Evolutionary conservation across 2,888 invertebrate species (phyloP).

Genomic region (Chelonus formosanus): DNA sequence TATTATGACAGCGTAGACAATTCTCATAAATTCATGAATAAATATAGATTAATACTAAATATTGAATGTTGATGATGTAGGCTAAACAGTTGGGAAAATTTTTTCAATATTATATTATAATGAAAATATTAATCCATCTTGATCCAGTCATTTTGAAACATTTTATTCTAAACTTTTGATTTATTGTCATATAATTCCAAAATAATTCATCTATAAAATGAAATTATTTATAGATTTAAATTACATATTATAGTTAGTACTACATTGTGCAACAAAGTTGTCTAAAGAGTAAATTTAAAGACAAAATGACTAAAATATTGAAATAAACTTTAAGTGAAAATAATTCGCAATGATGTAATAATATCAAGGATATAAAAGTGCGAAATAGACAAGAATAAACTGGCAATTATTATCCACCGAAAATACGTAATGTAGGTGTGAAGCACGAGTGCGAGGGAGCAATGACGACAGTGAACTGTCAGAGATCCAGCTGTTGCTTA

Average conservation of each 20-base stretch:
- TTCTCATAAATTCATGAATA: no score
- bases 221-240: no score
- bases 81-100: not conserved
- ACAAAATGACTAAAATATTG: no score
- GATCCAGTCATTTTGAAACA: not conserved
- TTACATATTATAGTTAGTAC: no score
- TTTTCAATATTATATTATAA: no score
- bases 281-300: no score
- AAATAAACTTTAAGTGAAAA: no score
- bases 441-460: not conserved
- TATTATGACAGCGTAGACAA: no score
- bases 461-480: slow-evolving; percentile 26
- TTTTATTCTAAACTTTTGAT: not conserved
- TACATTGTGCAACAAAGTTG: no score
- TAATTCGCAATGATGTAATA: slow-evolving; percentile 14
- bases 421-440: not conserved
- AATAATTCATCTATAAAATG: no score
- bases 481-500: slow-evolving; percentile 29
- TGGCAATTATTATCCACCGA: slow-evolving; percentile 33
- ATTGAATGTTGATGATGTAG: no score
- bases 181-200: not conserved
- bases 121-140: not conserved
- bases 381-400: slow-evolving; percentile 37
- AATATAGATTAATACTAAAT: not conserved
- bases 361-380: slow-evolving; percentile 40